Conservation (phyloP, 2,888 invertebrate species). For the Pachydiplax longipennis region DNA sequence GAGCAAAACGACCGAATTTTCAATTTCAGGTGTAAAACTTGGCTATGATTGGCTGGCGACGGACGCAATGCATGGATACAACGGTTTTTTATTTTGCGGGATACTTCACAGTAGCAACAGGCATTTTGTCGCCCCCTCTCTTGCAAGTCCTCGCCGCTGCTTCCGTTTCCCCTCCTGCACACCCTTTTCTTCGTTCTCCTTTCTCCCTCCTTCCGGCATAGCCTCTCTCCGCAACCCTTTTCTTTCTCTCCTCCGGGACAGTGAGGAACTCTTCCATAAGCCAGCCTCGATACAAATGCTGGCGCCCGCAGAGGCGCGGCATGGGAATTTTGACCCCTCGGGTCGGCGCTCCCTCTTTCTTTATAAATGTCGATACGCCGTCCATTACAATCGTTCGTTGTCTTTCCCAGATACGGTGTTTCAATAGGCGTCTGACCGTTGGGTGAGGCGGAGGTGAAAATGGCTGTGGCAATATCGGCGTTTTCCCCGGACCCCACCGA, state of each 20-base stretch:
- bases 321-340: not conserved
- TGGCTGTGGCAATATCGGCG: not conserved
- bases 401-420: not conserved
- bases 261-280: not conserved
- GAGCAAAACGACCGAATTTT: too few relatives aligned
- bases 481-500: not conserved
- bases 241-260: not conserved
- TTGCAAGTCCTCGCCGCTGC: not conserved
- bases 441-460: slow-evolving; percentile 3
- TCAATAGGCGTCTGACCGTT: not conserved
- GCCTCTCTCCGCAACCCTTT: not conserved
- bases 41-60: not conserved
- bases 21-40: too few relatives aligned
- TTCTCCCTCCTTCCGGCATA: not conserved
- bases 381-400: too few relatives aligned
- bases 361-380: not conserved
- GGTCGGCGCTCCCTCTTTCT: not conserved
- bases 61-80: not conserved
- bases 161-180: not conserved
- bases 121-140: not conserved
- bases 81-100: not conserved
- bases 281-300: not conserved
- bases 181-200: not conserved
- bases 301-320: slow-evolving; percentile 10
- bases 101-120: not conserved